phyloP scores from a whole-genome alignment of 2,888 invertebrate genomes.

The Lordiphosa andalusiaca region DNA sequence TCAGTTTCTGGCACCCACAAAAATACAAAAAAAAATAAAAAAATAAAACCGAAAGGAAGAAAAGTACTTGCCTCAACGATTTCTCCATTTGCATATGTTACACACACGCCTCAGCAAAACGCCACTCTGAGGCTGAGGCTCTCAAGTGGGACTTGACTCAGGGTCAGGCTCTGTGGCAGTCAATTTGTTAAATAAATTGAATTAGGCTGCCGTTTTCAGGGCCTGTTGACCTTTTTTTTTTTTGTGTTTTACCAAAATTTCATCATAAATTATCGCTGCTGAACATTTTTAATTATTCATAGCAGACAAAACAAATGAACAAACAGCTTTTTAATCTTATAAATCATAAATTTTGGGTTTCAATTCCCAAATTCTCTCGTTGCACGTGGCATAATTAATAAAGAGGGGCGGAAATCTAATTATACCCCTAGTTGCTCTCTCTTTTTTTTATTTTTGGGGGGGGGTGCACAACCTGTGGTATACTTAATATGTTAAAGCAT shows the following conservation, averaged over 20 bases:
- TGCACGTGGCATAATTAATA: slow-evolving; percentile 11
- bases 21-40: background rate
- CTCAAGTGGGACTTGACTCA: slow-evolving; percentile 26
- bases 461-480: slow-evolving; percentile 49
- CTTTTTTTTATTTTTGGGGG: slow-evolving; percentile 6
- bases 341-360: slow-evolving; percentile 26
- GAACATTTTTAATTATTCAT: slow-evolving; percentile 10
- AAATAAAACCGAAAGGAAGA: background rate
- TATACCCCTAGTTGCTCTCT: slow-evolving; percentile 52
- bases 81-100: slow-evolving; percentile 71
- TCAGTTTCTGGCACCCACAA: slow-evolving; percentile 40
- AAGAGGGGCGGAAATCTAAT: slow-evolving; percentile 52
- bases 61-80: slow-evolving; percentile 57
- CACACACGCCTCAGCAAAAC: slow-evolving; percentile 14
- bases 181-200: slow-evolving; percentile 71
- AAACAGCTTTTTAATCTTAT: slow-evolving; percentile 16
- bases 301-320: slow-evolving; percentile 15
- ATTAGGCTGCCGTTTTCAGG: slow-evolving; percentile 50
- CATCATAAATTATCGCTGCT: slow-evolving; percentile 8
- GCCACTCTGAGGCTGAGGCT: slow-evolving; percentile 17
- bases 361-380: slow-evolving; percentile 8
- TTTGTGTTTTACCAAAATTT: slow-evolving; percentile 16
- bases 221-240: slow-evolving; percentile 21
- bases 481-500: slow-evolving; percentile 44
- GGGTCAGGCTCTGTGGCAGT: slow-evolving; percentile 48